Evolutionary conservation across 2,888 invertebrate genomes (phyloP), one percentile per base, ranked within the genome.

Genomic region (Phyllotreta striolata): DNA sequence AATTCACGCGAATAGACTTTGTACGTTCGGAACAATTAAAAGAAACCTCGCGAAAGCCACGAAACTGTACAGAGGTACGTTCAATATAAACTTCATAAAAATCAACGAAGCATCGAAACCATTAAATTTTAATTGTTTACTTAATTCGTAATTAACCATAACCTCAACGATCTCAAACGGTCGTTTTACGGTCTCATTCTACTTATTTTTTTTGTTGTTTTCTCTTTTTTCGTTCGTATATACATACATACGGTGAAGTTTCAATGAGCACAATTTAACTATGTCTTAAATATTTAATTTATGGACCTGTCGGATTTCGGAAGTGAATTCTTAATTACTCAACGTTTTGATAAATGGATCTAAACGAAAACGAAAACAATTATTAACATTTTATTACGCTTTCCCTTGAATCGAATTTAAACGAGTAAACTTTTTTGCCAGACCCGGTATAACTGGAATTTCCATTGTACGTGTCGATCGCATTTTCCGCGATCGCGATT

Each of bases 41-140:
- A 35, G 3, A 35, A 10, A 6, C 35, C 6, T 14, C 35, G 49
- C 49, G 49, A 49, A 49, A 49, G 35, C 10, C 6, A 34, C 8
- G 7, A 13, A 10, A 8, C 34, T 7, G 35, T 14, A 34, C 49
- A 35, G 6, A 49, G n/a, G 8, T 49, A 49, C 14, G 4, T 49
- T 1, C n/a, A 5, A 49, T 35, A 35, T 49, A 49, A 49, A 34
- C 41, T 49, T 39, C 58, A 58, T 49, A 37, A 58, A 58, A 46
- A 12, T 13, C 51, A 59, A 40, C 59, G 43, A 39, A 59, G 51
- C 57, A 51, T 57, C 51, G 58, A 64, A 62, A 61, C 51, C 43
- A 56, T 51, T 62, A 62, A 54, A 66, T 59, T 62, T 55, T 66
- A 66, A 66, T 66, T 63, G 66, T 63, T 64, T 52, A 64, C 44